Evolutionary conservation across 2,797 vertebrate species (phyloP).

Genomic region (Spondyliosoma cantharus): DNA sequence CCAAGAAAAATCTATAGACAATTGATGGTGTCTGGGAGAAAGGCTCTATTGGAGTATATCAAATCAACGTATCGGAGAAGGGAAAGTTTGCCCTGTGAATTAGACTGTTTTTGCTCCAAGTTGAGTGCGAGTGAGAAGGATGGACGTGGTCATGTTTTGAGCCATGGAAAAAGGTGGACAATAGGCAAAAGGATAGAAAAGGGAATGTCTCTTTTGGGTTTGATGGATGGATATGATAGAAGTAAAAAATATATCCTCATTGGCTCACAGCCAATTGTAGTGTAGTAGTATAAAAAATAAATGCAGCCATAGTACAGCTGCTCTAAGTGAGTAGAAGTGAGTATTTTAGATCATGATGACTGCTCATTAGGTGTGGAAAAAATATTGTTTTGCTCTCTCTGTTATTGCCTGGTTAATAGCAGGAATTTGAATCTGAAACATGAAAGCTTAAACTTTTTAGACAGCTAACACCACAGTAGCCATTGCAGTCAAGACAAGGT

Average conservation of each 20-base stretch:
- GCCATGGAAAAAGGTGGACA: constrained; percentile 48
- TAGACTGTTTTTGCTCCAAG: constrained; percentile 87
- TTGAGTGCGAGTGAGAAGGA: constrained; percentile 85
- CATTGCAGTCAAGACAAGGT: no score
- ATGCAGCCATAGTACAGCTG: not conserved
- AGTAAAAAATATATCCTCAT: constrained; percentile 47
- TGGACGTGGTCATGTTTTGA: constrained; percentile 63
- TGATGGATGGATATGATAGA: constrained; percentile 66
- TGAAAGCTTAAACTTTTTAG: not conserved
- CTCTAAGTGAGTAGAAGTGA: not conserved
- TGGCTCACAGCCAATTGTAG: constrained; percentile 25
- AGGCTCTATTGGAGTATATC: constrained; percentile 89
- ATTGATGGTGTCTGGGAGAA: constrained; percentile 89
- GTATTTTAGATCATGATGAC: constrained; percentile 8
- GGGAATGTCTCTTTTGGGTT: constrained; percentile 56
- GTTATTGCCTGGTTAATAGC: no score
- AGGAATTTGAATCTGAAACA: not conserved
- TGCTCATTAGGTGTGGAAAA: not conserved
- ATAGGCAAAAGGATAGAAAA: constrained; percentile 44
- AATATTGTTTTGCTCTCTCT: not conserved
- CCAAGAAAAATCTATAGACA: constrained; percentile 88
- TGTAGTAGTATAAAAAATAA: constrained; percentile 29
- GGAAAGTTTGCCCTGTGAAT: constrained; percentile 87
- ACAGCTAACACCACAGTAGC: no score
- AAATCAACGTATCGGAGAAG: constrained; percentile 86